A percentile compares a stretch with the other conserved stretches of the same genome.
These are phyloP conservation scores for Antigone vipio DNA, from an alignment of 2,113 vertebrate species.

Conservation along the genomic window DNA sequence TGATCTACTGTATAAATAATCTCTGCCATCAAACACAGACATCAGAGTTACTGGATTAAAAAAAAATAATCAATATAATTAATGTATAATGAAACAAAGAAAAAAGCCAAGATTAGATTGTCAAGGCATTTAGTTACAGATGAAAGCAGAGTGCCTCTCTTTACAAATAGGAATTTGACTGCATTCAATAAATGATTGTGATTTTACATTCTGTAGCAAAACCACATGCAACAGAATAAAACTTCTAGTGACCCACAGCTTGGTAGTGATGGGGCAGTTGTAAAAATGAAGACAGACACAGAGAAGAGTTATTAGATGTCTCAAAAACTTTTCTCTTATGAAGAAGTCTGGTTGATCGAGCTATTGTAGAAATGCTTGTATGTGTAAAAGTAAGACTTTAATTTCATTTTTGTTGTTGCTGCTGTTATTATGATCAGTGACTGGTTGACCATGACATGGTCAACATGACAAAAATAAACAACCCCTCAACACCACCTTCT, in stretches of 20 bases:
- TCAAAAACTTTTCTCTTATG: not conserved
- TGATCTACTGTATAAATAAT: slow-evolving; percentile 31
- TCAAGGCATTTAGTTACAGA: not conserved
- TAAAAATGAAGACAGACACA: not conserved
- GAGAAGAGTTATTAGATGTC: not conserved
- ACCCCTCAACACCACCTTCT: not conserved
- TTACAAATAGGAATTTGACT: not conserved
- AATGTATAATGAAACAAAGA: slow-evolving; percentile 40
- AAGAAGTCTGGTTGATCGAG: not conserved
- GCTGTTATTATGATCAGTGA: not conserved
- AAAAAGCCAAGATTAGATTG: not conserved
- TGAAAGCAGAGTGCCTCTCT: not conserved
- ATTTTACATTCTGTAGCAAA: not conserved
- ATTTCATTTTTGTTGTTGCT: not conserved
- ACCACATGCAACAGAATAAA: not conserved
- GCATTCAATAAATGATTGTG: not conserved
- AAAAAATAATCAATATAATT: slow-evolving; percentile 4
- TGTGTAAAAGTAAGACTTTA: not conserved
- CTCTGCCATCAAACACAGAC: slow-evolving; percentile 1
- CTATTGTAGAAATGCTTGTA: not conserved
- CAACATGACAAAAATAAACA: not conserved
- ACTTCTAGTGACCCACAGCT: not conserved
- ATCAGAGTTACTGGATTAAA: not conserved
- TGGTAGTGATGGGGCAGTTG: not conserved
- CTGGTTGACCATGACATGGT: not conserved